A percentile compares a stretch with the other conserved stretches of the same genome.
phyloP scores from a whole-genome alignment of 2,113 vertebrate species.

The Herpetotheres cachinnans region DNA sequence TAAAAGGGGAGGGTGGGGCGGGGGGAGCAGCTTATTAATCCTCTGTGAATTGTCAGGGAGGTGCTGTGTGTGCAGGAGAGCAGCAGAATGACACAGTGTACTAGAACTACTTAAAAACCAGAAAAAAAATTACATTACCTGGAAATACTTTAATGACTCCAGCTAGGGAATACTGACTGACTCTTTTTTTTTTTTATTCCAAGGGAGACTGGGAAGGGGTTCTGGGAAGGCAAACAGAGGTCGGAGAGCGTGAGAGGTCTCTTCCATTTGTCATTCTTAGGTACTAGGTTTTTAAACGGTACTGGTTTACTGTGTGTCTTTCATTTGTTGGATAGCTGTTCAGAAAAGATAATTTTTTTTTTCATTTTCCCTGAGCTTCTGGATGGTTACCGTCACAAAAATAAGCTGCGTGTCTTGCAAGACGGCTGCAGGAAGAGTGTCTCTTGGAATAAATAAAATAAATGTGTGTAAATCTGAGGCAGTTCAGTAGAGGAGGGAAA shows the following conservation, averaged over 20 bases:
- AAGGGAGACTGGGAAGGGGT: background rate
- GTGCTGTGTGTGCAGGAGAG: background rate
- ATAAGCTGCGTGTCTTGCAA: background rate
- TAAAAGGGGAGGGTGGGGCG: background rate
- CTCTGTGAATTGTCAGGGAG: background rate
- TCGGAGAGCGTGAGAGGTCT: background rate
- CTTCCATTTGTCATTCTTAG: background rate
- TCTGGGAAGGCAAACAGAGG: background rate
- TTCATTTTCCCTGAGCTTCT: background rate
- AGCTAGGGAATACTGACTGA: background rate
- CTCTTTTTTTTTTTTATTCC: no score
- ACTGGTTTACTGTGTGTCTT: background rate
- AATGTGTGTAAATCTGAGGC: background rate
- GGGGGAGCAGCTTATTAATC: background rate
- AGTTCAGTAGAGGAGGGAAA: background rate
- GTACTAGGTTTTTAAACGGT: background rate
- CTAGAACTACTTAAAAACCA: no score
- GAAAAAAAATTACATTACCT: background rate
- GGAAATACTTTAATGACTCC: background rate
- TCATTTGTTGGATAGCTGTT: background rate
- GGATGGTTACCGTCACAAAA: background rate
- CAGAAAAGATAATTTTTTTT: background rate
- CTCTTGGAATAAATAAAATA: background rate
- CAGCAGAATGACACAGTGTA: fast-evolving
- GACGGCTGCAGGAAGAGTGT: background rate